Evolutionary conservation across 2,888 invertebrate genomes (phyloP), one percentile per base, ranked within the genome.

Genomic region (Ceraclea dissimilis): DNA sequence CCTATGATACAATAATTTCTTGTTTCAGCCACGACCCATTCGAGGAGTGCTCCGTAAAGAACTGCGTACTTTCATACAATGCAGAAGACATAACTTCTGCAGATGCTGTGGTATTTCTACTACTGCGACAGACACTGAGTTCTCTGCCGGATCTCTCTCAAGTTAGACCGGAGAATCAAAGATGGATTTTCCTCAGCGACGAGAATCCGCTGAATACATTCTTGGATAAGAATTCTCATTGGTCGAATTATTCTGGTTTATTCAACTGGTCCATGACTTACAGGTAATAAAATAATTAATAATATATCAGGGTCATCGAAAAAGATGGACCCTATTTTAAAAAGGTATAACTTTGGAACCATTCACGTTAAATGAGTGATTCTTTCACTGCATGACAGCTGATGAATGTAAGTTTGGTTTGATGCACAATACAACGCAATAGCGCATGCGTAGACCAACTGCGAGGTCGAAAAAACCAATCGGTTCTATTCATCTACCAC

Each of bases 231-330:
- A 65, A 65, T 6, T 64, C 63, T 10, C 67, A 66, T 39, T 64
- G 76, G 2, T 64, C 66, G 1, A 68, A 76, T 22, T 78, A 81
- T 62, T 75, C 82, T 59, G 76, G 80, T 13, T 60, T 83, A n/a
- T 90, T 85, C 64, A 85, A 85, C 66, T 85, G 85, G 85, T 83
- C 85, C 0, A 84, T 85, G 84, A 79, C 79, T 1, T 85, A 82
- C 66, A 75, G 79, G 80, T 85, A 67, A 62, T 46, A 17, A 13
- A 43, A 43, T n/a, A n/a, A n/a, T n/a, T n/a, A n/a, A 13, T 33
- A 33, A 33, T 33, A 13, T 33, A 10, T 33, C 13, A 33, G 13
- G n/a, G n/a, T n/a, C n/a, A n/a, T n/a, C n/a, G n/a, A n/a, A n/a
- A n/a, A n/a, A n/a, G n/a, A n/a, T n/a, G n/a, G n/a, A n/a, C n/a